Conservation (phyloP, 2,113 vertebrate genomes). For the Siniperca knerii region DNA sequence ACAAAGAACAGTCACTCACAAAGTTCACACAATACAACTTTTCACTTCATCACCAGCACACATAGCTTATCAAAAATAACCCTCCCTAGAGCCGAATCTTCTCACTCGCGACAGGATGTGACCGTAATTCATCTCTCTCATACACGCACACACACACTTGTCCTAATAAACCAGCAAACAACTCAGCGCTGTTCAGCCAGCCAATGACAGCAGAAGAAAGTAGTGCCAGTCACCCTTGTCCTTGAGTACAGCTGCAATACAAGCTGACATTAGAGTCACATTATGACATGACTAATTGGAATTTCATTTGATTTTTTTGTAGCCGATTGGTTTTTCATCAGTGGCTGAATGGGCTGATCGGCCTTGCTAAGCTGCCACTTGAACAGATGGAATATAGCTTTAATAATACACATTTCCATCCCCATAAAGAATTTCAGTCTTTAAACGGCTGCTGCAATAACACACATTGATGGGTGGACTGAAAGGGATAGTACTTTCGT, state of each 20-base stretch:
- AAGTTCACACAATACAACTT: constrained; percentile 59
- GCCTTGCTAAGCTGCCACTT: constrained; percentile 25
- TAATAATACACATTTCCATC: constrained; percentile 29
- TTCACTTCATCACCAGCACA: constrained; percentile 61
- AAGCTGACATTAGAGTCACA: constrained; percentile 37
- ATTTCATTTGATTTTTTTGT: constrained; percentile 55
- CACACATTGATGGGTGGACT: background rate
- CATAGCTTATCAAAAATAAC: constrained; percentile 75
- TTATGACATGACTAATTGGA: constrained; percentile 58
- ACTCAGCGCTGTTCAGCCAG: constrained; percentile 19
- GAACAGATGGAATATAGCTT: constrained; percentile 54
- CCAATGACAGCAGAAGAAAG: constrained; percentile 31
- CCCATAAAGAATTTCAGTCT: background rate
- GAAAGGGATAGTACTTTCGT: constrained; percentile 10
- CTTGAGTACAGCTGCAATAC: constrained; percentile 27
- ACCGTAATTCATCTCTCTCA: constrained; percentile 64
- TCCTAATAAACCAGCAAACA: constrained; percentile 69
- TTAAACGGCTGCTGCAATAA: background rate
- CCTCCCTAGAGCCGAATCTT: constrained; percentile 61
- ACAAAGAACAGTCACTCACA: constrained; percentile 50
- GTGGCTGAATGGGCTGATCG: constrained; percentile 34
- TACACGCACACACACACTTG: constrained; percentile 22
- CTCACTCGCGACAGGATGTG: constrained; percentile 66
- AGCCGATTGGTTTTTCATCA: constrained; percentile 49
- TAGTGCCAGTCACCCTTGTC: constrained; percentile 44